Conservation (phyloP, 2,797 vertebrate genomes). For the Platyrinchus mystaceus region DNA sequence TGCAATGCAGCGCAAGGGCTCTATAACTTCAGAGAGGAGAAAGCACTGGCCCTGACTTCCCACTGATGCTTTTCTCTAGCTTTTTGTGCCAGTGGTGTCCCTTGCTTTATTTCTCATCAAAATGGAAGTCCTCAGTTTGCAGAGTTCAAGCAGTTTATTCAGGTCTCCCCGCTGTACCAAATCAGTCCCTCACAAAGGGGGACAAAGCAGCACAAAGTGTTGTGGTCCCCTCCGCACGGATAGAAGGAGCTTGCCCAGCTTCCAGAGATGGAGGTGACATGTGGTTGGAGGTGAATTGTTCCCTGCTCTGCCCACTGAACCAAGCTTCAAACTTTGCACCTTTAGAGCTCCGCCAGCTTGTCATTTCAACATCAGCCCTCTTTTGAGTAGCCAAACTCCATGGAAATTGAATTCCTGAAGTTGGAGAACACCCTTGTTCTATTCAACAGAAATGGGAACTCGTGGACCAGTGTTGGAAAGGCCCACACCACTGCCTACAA, state of each 20-base stretch:
- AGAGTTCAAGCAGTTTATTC: neutral
- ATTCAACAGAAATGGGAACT: neutral
- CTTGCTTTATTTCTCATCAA: neutral
- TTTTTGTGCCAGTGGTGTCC: neutral
- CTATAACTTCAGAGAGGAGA: neutral
- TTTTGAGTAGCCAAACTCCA: neutral
- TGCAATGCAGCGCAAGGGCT: neutral
- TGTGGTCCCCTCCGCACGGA: neutral
- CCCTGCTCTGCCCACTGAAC: neutral
- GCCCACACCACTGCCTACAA: neutral
- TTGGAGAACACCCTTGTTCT: neutral
- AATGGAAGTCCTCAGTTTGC: neutral
- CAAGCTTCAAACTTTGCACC: neutral
- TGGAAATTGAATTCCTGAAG: neutral
- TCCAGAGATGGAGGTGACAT: neutral
- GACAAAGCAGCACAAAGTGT: rapidly evolving
- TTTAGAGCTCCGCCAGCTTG: neutral
- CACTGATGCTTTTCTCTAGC: neutral
- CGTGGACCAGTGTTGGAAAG: neutral
- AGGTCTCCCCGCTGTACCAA: rapidly evolving
- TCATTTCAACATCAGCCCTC: neutral
- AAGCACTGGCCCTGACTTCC: neutral
- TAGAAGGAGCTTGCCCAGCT: neutral
- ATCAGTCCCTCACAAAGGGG: neutral
- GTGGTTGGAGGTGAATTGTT: neutral